phyloP scores from a whole-genome alignment of 1,140 invertebrate genomes.

The Drosophila nikananu region DNA sequence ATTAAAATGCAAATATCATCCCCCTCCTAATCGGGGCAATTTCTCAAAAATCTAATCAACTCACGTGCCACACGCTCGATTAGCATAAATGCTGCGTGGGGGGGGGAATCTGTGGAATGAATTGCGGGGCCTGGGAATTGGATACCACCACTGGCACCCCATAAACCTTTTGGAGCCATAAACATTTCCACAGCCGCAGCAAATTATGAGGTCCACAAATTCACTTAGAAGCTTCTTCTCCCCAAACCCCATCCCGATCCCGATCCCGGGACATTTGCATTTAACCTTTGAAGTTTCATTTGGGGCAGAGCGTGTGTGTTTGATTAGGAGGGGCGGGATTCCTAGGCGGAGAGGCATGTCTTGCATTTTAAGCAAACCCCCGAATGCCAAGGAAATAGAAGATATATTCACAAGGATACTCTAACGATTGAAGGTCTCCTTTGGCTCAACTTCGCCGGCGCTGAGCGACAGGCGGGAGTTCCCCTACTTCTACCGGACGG shows the following conservation, averaged over 20 bases:
- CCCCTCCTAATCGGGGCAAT: slow-evolving; percentile 45
- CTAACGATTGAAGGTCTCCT: slow-evolving; percentile 89
- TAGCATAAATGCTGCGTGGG: slow-evolving; percentile 74
- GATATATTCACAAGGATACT: not conserved
- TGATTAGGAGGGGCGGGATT: slow-evolving; percentile 47
- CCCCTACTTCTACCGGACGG: slow-evolving; percentile 94
- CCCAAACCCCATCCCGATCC: not conserved
- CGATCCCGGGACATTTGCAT: slow-evolving; percentile 48
- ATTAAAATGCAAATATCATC: slow-evolving; percentile 58
- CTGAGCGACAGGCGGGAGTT: slow-evolving; percentile 94
- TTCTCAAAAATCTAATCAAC: slow-evolving; percentile 83
- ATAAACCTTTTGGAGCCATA: slow-evolving; percentile 68
- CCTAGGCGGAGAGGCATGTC: slow-evolving; percentile 28
- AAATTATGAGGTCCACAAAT: slow-evolving; percentile 68
- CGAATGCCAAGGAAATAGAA: not conserved
- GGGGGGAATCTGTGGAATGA: slow-evolving; percentile 1
- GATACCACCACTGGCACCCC: slow-evolving; percentile 43
- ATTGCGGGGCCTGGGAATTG: not conserved
- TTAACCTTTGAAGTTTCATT: slow-evolving; percentile 74
- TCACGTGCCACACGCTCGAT: slow-evolving; percentile 73
- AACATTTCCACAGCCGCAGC: slow-evolving; percentile 73
- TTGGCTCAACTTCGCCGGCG: slow-evolving; percentile 93
- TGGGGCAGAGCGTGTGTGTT: slow-evolving; percentile 18
- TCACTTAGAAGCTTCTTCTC: slow-evolving; percentile 50
- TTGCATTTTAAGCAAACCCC: slow-evolving; percentile 41